phyloP scores from a whole-genome alignment of 2,888 invertebrate genomes.

The Lepetodrilus schrolli region DNA sequence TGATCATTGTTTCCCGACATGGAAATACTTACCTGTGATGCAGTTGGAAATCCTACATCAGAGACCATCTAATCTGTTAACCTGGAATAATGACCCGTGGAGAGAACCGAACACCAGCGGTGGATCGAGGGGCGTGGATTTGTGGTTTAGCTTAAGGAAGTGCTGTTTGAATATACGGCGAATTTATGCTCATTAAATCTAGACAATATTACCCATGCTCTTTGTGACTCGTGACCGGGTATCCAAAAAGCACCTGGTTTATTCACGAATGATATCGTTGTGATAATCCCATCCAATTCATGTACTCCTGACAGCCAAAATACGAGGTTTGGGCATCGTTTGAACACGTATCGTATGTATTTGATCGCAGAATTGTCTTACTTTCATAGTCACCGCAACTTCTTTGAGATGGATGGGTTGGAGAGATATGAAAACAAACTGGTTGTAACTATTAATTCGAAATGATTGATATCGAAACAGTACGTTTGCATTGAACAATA shows the following conservation, averaged over 20 bases:
- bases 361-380: too few relatives aligned
- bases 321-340: too few relatives aligned
- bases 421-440: too few relatives aligned
- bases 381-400: too few relatives aligned
- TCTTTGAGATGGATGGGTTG: too few relatives aligned
- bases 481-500: too few relatives aligned
- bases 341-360: too few relatives aligned
- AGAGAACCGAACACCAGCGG: neutral
- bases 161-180: neutral
- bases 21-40: neutral
- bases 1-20: neutral
- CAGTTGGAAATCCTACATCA: neutral
- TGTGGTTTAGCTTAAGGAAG: neutral
- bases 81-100: neutral
- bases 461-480: too few relatives aligned
- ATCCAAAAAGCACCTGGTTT: slow-evolving; percentile 5
- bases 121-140: neutral
- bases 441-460: too few relatives aligned
- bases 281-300: too few relatives aligned
- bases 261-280: too few relatives aligned
- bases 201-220: neutral
- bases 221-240: neutral
- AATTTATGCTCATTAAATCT: slow-evolving; percentile 7
- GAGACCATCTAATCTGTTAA: neutral
- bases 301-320: too few relatives aligned